Evolutionary conservation across 2,797 vertebrate genomes (phyloP), one percentile per base, ranked within the genome.

Genomic region (Micropoecilia bifurca): DNA sequence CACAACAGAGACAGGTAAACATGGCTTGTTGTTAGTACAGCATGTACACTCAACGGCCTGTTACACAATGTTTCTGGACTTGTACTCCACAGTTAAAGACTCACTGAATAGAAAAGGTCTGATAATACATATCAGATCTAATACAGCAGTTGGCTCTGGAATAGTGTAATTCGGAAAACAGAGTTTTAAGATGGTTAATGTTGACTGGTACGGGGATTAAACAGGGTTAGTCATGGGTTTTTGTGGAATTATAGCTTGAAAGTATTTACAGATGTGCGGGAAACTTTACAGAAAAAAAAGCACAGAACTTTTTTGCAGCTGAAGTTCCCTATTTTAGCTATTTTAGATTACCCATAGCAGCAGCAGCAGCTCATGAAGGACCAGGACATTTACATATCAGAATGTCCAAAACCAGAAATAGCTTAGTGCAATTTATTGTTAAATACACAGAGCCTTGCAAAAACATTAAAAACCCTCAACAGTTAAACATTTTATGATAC

Each of bases 231-330:
- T 84, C 87, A 87, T 50, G 25, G 86, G 86, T 85, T 85, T 79
- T 88, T 85, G 80, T 77, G 69, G 74, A 92, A 87, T 88, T 89
- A 84, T 71, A 80, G 83, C 79, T 72, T 79, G 43, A 88, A 93
- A 92, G 84, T 82, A 85, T 92, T 91, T 88, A 87, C 91, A 95
- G 88, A 93, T 93, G 88, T 90, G 80, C 66, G 46, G 57, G 22
- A 78, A 88, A 79, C 75, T 82, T 76, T 85, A 75, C 6, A 74
- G 80, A 78, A 85, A 79, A 81, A n/a, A 79, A 80, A 80, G 47
- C 74, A 39, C 63, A 83, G 57, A 74, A 48, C 79, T 86, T 68
- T 73, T 84, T 81, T 66, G 71, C 39, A 82, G 73, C 88, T 86
- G 82, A 88, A 90, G 86, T 84, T 80, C 79, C 59, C 48, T 45